These are phyloP conservation scores for Pionites leucogaster DNA, from an alignment of 2,113 vertebrate species.

Conservation along the genomic window DNA sequence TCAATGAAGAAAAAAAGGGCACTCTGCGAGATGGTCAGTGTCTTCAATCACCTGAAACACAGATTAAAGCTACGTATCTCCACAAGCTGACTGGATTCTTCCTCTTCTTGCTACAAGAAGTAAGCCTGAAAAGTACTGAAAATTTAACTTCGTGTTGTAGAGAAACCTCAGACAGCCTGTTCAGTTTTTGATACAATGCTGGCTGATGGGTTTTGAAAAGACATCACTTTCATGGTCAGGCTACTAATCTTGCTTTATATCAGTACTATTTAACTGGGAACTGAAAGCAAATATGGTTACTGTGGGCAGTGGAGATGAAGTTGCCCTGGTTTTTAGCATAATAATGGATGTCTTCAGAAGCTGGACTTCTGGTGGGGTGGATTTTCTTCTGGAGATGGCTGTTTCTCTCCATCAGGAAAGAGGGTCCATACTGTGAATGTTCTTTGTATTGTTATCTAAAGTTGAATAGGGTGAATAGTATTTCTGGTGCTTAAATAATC, in stretches of 20 bases:
- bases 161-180: not conserved
- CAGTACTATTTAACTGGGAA: not conserved
- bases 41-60: not conserved
- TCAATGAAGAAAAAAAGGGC: not conserved
- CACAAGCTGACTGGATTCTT: not conserved
- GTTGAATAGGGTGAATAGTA: not conserved
- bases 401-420: not conserved
- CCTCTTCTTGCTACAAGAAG: not conserved
- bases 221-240: not conserved
- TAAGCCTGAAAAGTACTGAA: not conserved
- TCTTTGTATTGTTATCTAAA: not conserved
- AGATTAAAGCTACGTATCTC: not conserved
- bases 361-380: fast-evolving
- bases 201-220: not conserved
- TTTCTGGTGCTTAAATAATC: not conserved
- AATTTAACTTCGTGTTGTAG: not conserved
- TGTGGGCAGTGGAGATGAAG: not conserved
- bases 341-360: not conserved
- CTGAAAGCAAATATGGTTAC: not conserved
- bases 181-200: not conserved
- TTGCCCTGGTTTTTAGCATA: not conserved
- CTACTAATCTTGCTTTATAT: not conserved
- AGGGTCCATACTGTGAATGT: not conserved
- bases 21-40: not conserved
- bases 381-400: not conserved